Conservation (phyloP, 2,797 vertebrate species). For the Megalops cyprinoides region DNA sequence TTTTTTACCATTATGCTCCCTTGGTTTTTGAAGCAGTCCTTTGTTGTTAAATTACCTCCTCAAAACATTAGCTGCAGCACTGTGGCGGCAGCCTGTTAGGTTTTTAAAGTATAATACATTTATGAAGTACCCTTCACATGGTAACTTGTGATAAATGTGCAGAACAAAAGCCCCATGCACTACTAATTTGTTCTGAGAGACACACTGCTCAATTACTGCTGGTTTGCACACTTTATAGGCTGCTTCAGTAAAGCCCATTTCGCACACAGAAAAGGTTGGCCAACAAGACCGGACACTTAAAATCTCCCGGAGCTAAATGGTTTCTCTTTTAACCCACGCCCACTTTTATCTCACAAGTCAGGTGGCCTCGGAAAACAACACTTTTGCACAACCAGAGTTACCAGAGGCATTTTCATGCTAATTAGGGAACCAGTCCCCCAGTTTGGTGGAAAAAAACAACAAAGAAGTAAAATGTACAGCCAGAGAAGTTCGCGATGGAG, state of each 20-base stretch:
- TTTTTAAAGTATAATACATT: slow-evolving; percentile 70
- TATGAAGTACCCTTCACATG: slow-evolving; percentile 67
- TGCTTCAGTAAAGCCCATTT: slow-evolving; percentile 60
- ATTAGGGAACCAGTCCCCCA: slow-evolving; percentile 38
- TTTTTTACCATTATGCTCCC: slow-evolving; percentile 43
- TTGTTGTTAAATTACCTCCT: slow-evolving; percentile 49
- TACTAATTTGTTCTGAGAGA: slow-evolving; percentile 65
- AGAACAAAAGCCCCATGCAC: slow-evolving; percentile 62
- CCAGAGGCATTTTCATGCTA: slow-evolving; percentile 51
- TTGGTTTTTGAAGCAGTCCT: slow-evolving; percentile 50
- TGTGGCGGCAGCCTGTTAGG: slow-evolving; percentile 52
- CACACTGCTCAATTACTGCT: slow-evolving; percentile 68
- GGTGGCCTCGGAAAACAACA: slow-evolving; percentile 57
- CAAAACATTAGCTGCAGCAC: slow-evolving; percentile 48
- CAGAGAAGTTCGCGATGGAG: slow-evolving; percentile 32
- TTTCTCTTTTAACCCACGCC: slow-evolving; percentile 56
- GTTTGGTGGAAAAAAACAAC: slow-evolving; percentile 1
- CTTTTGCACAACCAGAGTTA: slow-evolving; percentile 45
- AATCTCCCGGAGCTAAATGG: slow-evolving; percentile 53
- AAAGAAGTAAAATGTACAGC: slow-evolving; percentile 20
- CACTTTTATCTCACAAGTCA: slow-evolving; percentile 62
- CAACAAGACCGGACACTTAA: slow-evolving; percentile 61
- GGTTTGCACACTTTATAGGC: slow-evolving; percentile 61
- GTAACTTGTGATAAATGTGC: slow-evolving; percentile 52
- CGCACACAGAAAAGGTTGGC: slow-evolving; percentile 48